Percentiles rank a stretch among this genome's conserved stretches.
These are phyloP conservation scores for Sitophilus oryzae DNA, from an alignment of 1,140 invertebrate genomes.

Conservation along the genomic window DNA sequence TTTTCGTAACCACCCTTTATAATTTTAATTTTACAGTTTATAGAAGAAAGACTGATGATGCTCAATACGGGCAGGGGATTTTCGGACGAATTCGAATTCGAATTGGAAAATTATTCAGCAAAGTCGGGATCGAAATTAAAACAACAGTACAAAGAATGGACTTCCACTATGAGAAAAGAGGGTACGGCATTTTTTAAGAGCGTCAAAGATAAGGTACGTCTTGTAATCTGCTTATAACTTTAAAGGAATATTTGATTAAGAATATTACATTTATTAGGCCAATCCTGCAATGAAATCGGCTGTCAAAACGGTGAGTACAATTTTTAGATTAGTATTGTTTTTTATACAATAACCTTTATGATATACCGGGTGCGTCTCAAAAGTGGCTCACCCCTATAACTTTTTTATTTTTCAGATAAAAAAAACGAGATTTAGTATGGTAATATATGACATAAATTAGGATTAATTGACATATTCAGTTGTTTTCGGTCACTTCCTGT, in stretches of 20 bases:
- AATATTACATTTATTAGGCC: conserved; percentile 65
- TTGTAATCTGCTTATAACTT: conserved; percentile 27
- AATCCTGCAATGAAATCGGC: conserved; percentile 77
- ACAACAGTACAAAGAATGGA: conserved; percentile 71
- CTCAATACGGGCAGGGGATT: conserved; percentile 83
- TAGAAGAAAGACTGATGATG: conserved; percentile 84
- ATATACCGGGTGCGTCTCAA: too few species aligned
- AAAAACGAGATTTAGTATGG: too few species aligned
- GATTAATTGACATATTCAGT: too few species aligned
- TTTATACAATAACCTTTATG: too few species aligned
- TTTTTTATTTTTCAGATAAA: too few species aligned
- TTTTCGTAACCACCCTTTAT: too few species aligned
- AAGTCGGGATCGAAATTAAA: conserved; percentile 71
- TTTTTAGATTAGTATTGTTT: too few species aligned
- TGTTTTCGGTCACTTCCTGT: too few species aligned
- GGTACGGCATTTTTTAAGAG: conserved; percentile 63
- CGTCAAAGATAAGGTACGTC: conserved; percentile 64
- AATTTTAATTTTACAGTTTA: conserved; percentile 75
- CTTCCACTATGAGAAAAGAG: conserved; percentile 51
- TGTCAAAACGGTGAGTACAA: conserved; percentile 66
- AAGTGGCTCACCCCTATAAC: too few species aligned
- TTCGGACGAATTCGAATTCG: conserved; percentile 91
- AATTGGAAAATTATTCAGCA: conserved; percentile 79
- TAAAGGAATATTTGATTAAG: too few species aligned
- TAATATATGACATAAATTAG: too few species aligned